Base-by-base conservation (phyloP, 2,113 vertebrate genomes). In the Emydura subglobosa region DNA sequence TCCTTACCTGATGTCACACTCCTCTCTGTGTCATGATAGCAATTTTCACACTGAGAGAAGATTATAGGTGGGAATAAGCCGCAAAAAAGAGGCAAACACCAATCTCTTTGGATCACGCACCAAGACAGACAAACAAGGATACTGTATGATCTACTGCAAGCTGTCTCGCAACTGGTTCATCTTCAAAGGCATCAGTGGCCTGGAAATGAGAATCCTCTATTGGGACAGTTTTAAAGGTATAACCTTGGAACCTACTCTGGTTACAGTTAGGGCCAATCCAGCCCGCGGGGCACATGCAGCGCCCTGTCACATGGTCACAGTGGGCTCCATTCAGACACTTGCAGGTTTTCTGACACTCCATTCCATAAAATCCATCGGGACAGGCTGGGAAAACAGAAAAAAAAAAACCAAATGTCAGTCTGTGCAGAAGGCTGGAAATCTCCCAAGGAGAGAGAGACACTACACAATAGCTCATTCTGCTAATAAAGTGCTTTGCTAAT, bases 301-400 rank as follows among this genome's bases (percentile, higher is more conserved):
- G 65, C 4, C 99, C 99, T 0, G 88, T 98, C 61, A 97, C 49
- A 0, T 98, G 98, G 80, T 99, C 97, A 7, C 99, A 99, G 84
- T 13, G 90, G 10, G 97, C 99, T 0, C 99, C 99, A 0, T 99
- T 98, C 6, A 98, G 90, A 97, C 99, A 99, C 93, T 97, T 68
- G 53, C 99, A 99, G 93, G 97, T 97, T 8, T 96, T 53, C n/a
- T n/a, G 98, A 80, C 99, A 99, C 85, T 99, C 99, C 92, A 99
- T 68, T 0, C 99, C 99, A 0, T 98, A 99, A 97, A 99, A 99
- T 34, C 99, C 99, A 6, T 99, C 98, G 0, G 99, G 99, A 97
- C 99, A 99, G 4, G 98, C 99, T 99, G 97, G 1, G 3, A 93
- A 7, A 88, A 76, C 31, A 86, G 8, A 94, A 87, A 86, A 42